Base-by-base conservation (phyloP, 2,113 vertebrate genomes). In the Lampris megalopsis region DNA sequence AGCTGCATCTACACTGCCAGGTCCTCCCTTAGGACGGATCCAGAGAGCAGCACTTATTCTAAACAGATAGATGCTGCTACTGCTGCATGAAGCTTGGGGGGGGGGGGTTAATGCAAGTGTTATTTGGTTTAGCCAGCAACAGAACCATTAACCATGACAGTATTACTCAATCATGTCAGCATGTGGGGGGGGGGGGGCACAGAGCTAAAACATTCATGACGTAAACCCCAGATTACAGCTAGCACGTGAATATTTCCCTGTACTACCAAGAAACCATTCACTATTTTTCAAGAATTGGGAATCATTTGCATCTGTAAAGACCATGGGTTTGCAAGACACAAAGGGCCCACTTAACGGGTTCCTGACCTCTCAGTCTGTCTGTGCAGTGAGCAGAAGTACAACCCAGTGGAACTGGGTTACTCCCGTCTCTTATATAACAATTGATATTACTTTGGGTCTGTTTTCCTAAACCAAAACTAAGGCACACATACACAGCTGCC, bases 391-490 rank as follows among this genome's bases (percentile, higher is more conserved):
- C 68, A 70, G 49, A 79, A 60, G 67, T 68, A 74, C 49, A 60
- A 81, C 75, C 13, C 59, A 77, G 73, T 2, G 54, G 56, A 89
- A 82, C 63, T 73, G 57, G 52, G 79, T 79, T 84, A 84, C 50
- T 80, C 71, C 66, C 59, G 36, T 8, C 42, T 57, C 67, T 87
- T 82, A 71, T 42, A 47, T 60, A 87, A 85, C 68, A 77, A 52
- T 3, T 59, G 64, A 77, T 73, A 78, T 37, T 37, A 83, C 68
- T 76, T 75, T 45, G 84, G 65, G 67, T 50, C 67, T 59, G 68
- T 67, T 91, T 90, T 69, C 73, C 58, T 58, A 67, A 75, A 77
- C 79, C 9, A 70, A 70, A 79, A 70, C 57, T 36, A 43, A 63
- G 57, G 52, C 58, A 58, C 62, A 71, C 35, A 45, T 8, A 68